A percentile compares a stretch with the other conserved stretches of the same genome.
Conservation (phyloP, 2,888 invertebrate genomes). For the Eilema sororculum region DNA sequence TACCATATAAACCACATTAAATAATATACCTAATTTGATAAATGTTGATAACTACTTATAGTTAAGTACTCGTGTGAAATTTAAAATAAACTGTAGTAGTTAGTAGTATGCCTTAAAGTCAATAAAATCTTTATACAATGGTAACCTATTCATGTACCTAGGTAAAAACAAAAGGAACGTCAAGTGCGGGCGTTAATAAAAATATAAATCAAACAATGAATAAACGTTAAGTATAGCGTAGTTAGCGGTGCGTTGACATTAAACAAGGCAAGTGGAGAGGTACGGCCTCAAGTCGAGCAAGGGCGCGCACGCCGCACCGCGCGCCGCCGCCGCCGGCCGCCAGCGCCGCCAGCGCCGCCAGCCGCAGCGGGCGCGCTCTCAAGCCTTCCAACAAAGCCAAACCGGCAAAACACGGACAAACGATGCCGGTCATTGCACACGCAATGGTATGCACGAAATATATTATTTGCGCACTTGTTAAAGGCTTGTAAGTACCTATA, state of each 20-base stretch:
- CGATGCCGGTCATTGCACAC: conserved; percentile 45
- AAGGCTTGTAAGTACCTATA: conserved; percentile 25
- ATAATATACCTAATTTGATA: too few relatives aligned
- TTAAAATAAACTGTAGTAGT: background rate
- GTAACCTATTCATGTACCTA: conserved; percentile 11
- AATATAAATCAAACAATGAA: conserved; percentile 21
- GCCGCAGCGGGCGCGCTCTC: conserved; percentile 8
- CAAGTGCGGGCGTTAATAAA: conserved; percentile 47
- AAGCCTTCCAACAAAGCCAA: conserved; percentile 51
- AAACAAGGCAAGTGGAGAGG: conserved; percentile 71
- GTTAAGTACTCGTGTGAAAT: too few relatives aligned
- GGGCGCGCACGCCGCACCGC: conserved; percentile 65
- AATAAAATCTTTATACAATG: background rate
- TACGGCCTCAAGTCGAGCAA: conserved; percentile 72
- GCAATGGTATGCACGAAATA: conserved; percentile 54
- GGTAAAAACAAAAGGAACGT: conserved; percentile 42
- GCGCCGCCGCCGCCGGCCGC: too few relatives aligned
- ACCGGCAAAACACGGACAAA: conserved; percentile 29
- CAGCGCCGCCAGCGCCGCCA: conserved; percentile 17
- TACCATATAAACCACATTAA: too few relatives aligned
- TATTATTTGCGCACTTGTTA: conserved; percentile 42
- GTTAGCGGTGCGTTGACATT: conserved; percentile 71
- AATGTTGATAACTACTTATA: too few relatives aligned
- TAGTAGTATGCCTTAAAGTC: background rate
- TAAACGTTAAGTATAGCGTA: conserved; percentile 37